Evolutionary conservation across 2,113 vertebrate genomes (phyloP).

Genomic region (Asarcornis scutulata): DNA sequence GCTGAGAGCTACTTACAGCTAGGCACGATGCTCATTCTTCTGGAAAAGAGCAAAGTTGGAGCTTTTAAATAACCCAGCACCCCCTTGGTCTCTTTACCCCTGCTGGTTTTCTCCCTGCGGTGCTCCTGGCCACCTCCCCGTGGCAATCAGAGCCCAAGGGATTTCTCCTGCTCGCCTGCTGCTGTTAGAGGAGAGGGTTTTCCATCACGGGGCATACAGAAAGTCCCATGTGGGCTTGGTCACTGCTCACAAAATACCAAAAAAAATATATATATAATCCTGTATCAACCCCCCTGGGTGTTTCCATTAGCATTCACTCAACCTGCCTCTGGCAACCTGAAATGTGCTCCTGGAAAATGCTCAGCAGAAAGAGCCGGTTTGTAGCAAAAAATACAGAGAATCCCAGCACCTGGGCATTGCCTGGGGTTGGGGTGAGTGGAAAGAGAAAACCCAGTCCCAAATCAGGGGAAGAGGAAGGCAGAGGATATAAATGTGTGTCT

Average conservation of each 20-base stretch:
- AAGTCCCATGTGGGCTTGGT: not conserved
- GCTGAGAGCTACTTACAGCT: not conserved
- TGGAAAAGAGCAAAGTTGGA: not conserved
- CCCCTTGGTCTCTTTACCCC: not conserved
- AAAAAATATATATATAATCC: not conserved
- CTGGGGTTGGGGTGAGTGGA: not conserved
- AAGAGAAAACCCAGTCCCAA: not conserved
- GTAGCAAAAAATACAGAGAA: not conserved
- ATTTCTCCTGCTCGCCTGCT: not conserved
- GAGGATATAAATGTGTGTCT: rapidly evolving
- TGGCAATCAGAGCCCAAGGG: not conserved
- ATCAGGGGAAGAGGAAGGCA: not conserved
- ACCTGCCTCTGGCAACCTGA: not conserved
- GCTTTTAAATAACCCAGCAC: not conserved
- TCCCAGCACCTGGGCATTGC: not conserved
- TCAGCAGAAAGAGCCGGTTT: rapidly evolving
- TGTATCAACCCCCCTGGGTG: not conserved
- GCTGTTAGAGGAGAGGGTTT: not conserved
- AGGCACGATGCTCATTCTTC: not conserved
- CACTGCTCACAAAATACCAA: not conserved
- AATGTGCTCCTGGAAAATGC: not conserved
- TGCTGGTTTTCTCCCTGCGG: not conserved
- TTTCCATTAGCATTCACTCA: not conserved
- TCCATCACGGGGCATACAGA: too few relatives aligned
- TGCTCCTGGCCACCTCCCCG: not conserved